Percentiles rank a stretch among this genome's conserved stretches.
phyloP scores from a whole-genome alignment of 2,888 invertebrate genomes.

The Desoria tigrina region DNA sequence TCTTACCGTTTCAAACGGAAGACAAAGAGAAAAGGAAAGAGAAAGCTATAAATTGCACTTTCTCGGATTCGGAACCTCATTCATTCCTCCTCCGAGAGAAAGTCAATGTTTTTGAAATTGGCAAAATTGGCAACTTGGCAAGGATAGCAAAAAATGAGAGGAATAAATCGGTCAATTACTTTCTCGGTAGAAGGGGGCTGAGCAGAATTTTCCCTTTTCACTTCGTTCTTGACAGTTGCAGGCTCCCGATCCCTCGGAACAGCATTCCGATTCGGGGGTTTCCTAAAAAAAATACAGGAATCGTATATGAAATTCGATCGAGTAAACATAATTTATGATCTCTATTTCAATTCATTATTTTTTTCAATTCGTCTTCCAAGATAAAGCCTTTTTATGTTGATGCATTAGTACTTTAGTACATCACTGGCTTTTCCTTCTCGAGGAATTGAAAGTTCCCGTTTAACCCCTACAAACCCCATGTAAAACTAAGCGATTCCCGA shows the following conservation, averaged over 20 bases:
- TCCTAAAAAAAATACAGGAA: conserved; percentile 59
- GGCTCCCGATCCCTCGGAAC: conserved; percentile 67
- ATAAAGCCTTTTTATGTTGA: not conserved
- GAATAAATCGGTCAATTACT: conserved; percentile 65
- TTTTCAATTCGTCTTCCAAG: conserved; percentile 23
- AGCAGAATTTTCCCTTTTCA: conserved; percentile 51
- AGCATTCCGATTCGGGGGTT: conserved; percentile 64
- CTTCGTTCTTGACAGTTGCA: conserved; percentile 52
- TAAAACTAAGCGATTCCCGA: no score
- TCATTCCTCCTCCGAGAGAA: no score
- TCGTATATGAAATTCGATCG: not conserved
- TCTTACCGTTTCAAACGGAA: no score
- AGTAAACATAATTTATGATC: conserved; percentile 20
- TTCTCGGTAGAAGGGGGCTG: conserved; percentile 80
- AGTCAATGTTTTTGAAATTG: no score
- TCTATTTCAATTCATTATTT: conserved; percentile 23
- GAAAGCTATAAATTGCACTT: no score
- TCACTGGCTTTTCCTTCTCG: no score
- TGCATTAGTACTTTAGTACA: no score
- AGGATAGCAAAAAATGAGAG: conserved; percentile 5
- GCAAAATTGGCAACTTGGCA: no score
- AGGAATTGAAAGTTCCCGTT: no score
- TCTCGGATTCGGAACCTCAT: no score
- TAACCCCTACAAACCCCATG: no score
- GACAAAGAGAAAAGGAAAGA: no score